Base-by-base conservation (phyloP, 2,113 vertebrate genomes). In the Callipepla squamata region DNA sequence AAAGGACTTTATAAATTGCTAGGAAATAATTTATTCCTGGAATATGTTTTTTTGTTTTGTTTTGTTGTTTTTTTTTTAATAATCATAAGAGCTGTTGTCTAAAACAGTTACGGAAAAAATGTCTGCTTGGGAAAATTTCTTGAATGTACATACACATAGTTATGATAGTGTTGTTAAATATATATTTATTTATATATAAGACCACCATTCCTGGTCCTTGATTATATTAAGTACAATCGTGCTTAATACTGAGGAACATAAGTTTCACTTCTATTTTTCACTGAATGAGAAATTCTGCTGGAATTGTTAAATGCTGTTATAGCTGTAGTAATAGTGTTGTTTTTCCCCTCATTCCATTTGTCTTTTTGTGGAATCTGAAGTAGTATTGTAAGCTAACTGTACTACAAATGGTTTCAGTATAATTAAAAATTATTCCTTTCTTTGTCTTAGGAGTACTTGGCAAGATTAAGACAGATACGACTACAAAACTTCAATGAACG, bases 401-500 rank as follows among this genome's bases (percentile, higher is more conserved):
- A 53, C 11, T 75, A 25, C 32, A 83, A 13, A 55, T 20, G 10
- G 30, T 92, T 95, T 95, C 58, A 10, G 48, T 66, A 18, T 55
- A 85, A 44, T 83, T 72, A 57, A 95, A 84, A 72, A 32, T 77
- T 28, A 3, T 96, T 94, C 2, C 6, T 61, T 84, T 85, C 72
- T 85, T 93, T 89, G 72, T 3, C 0, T 80, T 97, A 99, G 99
- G 99, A 99, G 87, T 99, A 99, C 94, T 97, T 99, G 97, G 97
- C 98, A 58, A 98, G 99, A 90, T 96, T 99, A 89, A 98, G 98
- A 79, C 99, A 99, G 96, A 99, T 99, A 95, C 98, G 99, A 72
- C 96, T 99, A 93, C 99, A 99, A 93, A 99, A 99, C 97, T 99
- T 99, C 84, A 99, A 99, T 79, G 99, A 99, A 92, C 98, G 99